Base-by-base conservation (phyloP, 2,113 vertebrate genomes). In the Prionailurus viverrinus region DNA sequence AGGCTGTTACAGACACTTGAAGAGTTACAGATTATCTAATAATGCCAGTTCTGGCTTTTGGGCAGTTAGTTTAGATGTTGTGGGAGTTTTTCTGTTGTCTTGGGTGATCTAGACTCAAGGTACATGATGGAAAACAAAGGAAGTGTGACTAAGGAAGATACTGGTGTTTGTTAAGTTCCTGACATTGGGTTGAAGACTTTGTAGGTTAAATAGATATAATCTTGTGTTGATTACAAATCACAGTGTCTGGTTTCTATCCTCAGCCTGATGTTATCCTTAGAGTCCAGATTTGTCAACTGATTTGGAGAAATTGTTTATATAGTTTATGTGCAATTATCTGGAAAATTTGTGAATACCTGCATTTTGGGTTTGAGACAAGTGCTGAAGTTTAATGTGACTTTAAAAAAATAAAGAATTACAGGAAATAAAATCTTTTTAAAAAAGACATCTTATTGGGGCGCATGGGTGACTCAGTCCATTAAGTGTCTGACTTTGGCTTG, bases 281-380 rank as follows among this genome's bases (percentile, higher is more conserved):
- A 89, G 15, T 25, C 27, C 65, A 81, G 8, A 83, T 92, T 92
- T 94, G n/a, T 36, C 87, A 96, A 93, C 33, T 79, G 27, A 73
- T 89, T 85, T 92, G 39, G 36, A 85, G 19, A 91, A 73, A 39
- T 73, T 74, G 7, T 48, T 61, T 84, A 29, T 48, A 36, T 63
- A 68, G 23, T 53, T 91, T 74, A 53, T 74, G 79, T 18, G 80
- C 11, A 65, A 0, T 83, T 92, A 36, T 81, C 68, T 95, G 90
- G 74, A 88, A 97, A 80, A 18, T 29, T 51, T 83, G 23, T 33
- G 19, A 80, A 80, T 84, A 48, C n/a, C 14, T 96, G 19, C 6
- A 33, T 58, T 85, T 31, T 73, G 66, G 80, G 25, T 79, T 96
- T 95, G 90, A 84, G 45, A 81, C 51, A 92, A 89, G 36, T 84